Base-by-base conservation (phyloP, 30 jellyfish, hydroid and myxozoan species). In the Pelagia noctiluca region DNA sequence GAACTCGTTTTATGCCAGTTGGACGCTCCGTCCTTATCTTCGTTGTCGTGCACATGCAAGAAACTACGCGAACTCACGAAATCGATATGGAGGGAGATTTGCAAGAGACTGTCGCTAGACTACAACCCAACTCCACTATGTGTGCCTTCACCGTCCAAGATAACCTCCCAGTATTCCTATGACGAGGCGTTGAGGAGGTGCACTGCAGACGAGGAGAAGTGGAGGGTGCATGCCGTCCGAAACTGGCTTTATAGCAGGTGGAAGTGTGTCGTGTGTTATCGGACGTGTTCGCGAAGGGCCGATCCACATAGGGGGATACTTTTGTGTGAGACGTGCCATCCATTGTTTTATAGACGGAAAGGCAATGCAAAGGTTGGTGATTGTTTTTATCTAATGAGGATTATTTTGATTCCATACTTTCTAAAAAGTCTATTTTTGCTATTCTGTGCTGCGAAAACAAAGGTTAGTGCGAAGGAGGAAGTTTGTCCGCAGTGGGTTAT, bases 241-340 rank as follows among this genome's bases (percentile, higher is more conserved):
- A 73, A 66, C n/a, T 82, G 92, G 92, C 47, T 82, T 25, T 71
- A 61, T 62, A 68, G 92, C 38, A 75, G 80, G 3, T 82, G 92
- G 92, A 82, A 69, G 32, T 82, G 92, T 33, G 82, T 82, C 35
- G 92, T 82, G 18, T 82, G 92, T 46, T 82, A 67, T 46, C 62
- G 86, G 47, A 70, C 80, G 38, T 82, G 92, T 62, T 23, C 92
- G 32, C 37, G 50, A 33, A 57, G 92, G 10, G 50, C 86, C 0
- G 92, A 82, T 42, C 92, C 92, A 0, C 92, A 82, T 69, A 82
- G 92, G 22, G 92, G 71, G 35, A 82, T 82, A 32, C 76, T 82
- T 19, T 34, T 82, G 4, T 82, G 92, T 71, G 92, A 82, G 35
- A 68, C 92, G 0, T 82, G 92, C 66, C 85, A 82, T 38, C 92